These are phyloP conservation scores for Nanger granti DNA, from an alignment of 2,113 vertebrate genomes.

Conservation along the genomic window DNA sequence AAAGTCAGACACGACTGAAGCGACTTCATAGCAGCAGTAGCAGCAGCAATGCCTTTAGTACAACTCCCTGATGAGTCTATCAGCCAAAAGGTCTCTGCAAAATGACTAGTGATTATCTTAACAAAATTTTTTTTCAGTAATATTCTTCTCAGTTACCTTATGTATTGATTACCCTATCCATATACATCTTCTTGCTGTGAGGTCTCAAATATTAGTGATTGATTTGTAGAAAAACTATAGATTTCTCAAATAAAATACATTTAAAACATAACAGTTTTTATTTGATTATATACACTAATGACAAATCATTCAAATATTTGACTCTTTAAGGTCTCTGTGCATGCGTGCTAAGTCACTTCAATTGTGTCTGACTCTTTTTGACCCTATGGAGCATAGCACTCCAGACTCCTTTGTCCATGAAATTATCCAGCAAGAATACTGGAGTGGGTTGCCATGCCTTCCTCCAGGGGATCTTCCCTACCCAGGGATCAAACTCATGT, in stretches of 20 bases:
- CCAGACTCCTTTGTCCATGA: not conserved
- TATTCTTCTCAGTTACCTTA: not conserved
- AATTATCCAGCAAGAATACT: not conserved
- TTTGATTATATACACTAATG: not conserved
- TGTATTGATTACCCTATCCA: not conserved
- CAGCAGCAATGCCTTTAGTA: not conserved
- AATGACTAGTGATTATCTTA: not conserved
- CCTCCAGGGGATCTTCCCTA: not conserved
- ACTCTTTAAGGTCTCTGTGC: not conserved
- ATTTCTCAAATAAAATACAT: not conserved
- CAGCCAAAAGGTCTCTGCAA: not conserved
- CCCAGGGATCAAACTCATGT: not conserved
- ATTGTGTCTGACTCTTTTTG: not conserved
- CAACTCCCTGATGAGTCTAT: not conserved
- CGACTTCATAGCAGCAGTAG: no score
- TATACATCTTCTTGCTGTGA: not conserved
- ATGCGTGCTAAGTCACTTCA: rapidly evolving
- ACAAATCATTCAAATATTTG: not conserved
- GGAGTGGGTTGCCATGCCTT: not conserved
- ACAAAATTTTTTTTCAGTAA: not conserved
- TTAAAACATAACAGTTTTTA: not conserved
- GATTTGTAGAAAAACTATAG: not conserved
- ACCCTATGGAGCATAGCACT: not conserved
- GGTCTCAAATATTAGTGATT: not conserved
- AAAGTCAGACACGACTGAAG: rapidly evolving